Base-by-base conservation (phyloP, 2,797 vertebrate species). In the Crax fasciolata region DNA sequence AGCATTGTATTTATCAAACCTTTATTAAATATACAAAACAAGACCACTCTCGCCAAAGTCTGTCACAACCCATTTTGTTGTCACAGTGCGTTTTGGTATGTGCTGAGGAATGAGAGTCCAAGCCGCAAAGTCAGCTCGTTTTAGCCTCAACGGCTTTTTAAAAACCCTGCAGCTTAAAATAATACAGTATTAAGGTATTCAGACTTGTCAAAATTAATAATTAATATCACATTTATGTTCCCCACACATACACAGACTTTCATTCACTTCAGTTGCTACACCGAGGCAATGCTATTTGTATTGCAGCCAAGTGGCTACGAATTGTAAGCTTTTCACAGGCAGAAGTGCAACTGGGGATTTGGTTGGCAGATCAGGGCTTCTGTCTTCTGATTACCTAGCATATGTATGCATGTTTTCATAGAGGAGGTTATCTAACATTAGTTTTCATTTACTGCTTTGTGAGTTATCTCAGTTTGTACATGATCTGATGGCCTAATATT, bases 121-220 rank as follows among this genome's bases (percentile, higher is more conserved):
- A 94, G 94, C 96, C 89, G 6, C 96, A 93, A 74, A 94, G 57
- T 61, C 12, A 0, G 39, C 61, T 95, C 23, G 1, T 77, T 96
- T 94, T 49, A 89, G 67, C 74, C 85, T 84, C 85, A 71, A 38
- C 6, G 48, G 74, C 49, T 86, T 84, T 88, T 82, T 38, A 43
- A 78, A 91, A 95, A 81, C 59, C 90, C 84, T 71, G 38, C 73
- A 72, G 90, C 88, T 94, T 95, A 67, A 89, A 96, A 90, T 85
- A 91, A 93, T 94, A 85, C 89, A 65, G 85, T 90, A 93, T 96
- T 94, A 95, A 93, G 93, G 92, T 92, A 92, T 96, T 92, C 91
- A 82, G 75, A 75, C 83, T 70, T 96, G 96, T 97, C 96, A 96
- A 74, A 94, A 96, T 96, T 96, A 96, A 97, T 96, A 96, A 95